Conservation (phyloP, 2,888 invertebrate genomes). For the Callosobruchus maculatus region DNA sequence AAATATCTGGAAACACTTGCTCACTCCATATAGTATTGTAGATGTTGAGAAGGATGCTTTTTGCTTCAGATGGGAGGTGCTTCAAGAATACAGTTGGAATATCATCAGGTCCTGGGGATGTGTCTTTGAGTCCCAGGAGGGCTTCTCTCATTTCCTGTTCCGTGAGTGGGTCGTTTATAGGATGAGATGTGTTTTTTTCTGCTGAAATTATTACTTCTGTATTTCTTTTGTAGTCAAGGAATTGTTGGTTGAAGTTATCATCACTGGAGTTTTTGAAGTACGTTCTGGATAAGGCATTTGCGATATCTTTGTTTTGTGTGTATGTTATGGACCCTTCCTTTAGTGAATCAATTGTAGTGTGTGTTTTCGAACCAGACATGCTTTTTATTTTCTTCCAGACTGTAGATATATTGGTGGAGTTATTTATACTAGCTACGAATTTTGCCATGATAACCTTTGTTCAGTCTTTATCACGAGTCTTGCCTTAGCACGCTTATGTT, state of each 20-base stretch:
- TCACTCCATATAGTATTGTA: constrained; percentile 5
- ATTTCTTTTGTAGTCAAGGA: neutral
- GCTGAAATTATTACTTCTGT: neutral
- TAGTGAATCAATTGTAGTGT: neutral
- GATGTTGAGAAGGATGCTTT: neutral
- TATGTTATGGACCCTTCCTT: neutral
- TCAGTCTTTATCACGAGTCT: constrained; percentile 1
- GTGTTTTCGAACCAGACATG: neutral
- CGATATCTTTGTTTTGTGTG: neutral
- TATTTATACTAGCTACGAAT: neutral
- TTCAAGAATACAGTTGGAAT: constrained; percentile 1
- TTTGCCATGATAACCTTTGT: constrained; percentile 1
- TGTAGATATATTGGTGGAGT: neutral
- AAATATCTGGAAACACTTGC: constrained; percentile 8
- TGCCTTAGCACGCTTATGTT: neutral
- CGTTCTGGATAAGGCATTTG: neutral
- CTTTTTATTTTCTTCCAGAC: too few species aligned
- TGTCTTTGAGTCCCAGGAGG: neutral
- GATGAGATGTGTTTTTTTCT: neutral
- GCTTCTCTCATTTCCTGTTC: neutral
- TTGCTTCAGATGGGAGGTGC: neutral
- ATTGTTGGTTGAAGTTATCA: neutral
- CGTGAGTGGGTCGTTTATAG: neutral
- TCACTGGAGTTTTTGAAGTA: neutral
- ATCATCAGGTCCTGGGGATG: constrained; percentile 2